A percentile compares a stretch with the other conserved stretches of the same genome.
These are phyloP conservation scores for Bombus pyrosoma DNA, from an alignment of 1,140 invertebrate species.

Conservation along the genomic window DNA sequence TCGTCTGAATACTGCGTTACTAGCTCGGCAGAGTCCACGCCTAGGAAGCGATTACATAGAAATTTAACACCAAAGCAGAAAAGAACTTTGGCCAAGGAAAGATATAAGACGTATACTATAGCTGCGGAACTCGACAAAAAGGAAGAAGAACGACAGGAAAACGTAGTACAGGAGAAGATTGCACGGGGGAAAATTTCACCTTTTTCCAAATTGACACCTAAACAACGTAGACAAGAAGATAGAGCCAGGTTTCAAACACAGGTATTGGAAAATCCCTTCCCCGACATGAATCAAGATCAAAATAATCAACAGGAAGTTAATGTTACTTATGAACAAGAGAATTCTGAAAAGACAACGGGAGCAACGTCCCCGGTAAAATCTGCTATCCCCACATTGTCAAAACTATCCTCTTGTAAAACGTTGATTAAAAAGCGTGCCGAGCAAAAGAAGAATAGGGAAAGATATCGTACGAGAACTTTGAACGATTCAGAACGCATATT, in stretches of 20 bases:
- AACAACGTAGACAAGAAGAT: slow-evolving; percentile 87
- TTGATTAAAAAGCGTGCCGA: slow-evolving; percentile 83
- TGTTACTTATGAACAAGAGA: slow-evolving; percentile 54
- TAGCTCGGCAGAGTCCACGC: slow-evolving; percentile 88
- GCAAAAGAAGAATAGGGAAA: slow-evolving; percentile 83
- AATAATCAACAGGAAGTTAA: background rate
- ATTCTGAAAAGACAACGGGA: slow-evolving; percentile 37
- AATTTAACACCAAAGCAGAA: slow-evolving; percentile 90
- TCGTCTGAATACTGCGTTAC: slow-evolving; percentile 81
- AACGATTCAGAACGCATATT: slow-evolving; percentile 78
- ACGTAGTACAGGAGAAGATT: slow-evolving; percentile 59
- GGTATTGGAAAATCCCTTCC: slow-evolving; percentile 81
- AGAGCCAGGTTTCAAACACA: slow-evolving; percentile 88
- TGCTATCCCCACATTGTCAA: slow-evolving; percentile 80
- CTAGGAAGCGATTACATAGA: slow-evolving; percentile 83
- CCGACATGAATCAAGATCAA: slow-evolving; percentile 16
- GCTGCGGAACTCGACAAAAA: slow-evolving; percentile 83
- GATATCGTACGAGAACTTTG: slow-evolving; percentile 86
- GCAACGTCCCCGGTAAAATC: slow-evolving; percentile 74
- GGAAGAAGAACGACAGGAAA: slow-evolving; percentile 74
- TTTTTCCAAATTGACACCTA: slow-evolving; percentile 84
- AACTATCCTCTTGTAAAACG: slow-evolving; percentile 81
- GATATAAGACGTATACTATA: slow-evolving; percentile 91
- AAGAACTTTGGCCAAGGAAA: slow-evolving; percentile 87
- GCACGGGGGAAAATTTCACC: slow-evolving; percentile 73